Evolutionary conservation across 1,140 invertebrate genomes (phyloP).

Genomic region (Drosophila repleta): DNA sequence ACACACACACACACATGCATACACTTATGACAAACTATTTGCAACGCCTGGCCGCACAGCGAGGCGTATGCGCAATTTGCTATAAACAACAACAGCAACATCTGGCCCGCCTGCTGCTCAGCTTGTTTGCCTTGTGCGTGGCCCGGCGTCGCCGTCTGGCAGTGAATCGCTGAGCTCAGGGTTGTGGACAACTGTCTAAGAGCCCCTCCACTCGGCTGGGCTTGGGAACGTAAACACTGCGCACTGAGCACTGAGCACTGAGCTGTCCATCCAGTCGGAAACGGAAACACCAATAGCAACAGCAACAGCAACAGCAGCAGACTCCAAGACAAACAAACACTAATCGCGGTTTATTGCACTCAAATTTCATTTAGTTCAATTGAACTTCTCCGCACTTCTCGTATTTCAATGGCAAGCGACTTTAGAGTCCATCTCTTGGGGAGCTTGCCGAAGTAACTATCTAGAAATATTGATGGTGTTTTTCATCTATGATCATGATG

Average conservation of each 20-base stretch:
- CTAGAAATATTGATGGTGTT: too few species aligned
- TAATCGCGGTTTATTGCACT: neutral
- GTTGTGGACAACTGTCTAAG: slow-evolving; percentile 17
- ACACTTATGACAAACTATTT: slow-evolving; percentile 49
- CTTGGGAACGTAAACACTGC: neutral
- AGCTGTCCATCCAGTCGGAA: slow-evolving; percentile 8
- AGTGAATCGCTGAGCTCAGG: slow-evolving; percentile 40
- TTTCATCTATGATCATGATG: too few species aligned
- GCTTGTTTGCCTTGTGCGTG: slow-evolving; percentile 40
- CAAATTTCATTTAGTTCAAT: slow-evolving; percentile 3
- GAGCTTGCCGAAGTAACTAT: too few species aligned
- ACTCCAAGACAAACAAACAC: neutral
- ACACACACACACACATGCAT: slow-evolving; percentile 9
- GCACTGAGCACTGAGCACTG: slow-evolving; percentile 9
- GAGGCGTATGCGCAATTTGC: slow-evolving; percentile 75
- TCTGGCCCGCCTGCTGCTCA: neutral
- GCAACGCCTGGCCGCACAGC: slow-evolving; percentile 74
- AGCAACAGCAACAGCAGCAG: neutral
- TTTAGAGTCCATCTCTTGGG: neutral
- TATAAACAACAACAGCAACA: slow-evolving; percentile 64
- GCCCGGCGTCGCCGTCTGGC: slow-evolving; percentile 11
- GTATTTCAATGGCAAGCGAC: neutral
- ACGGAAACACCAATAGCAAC: neutral
- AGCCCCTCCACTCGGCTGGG: slow-evolving; percentile 3
- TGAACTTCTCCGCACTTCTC: slow-evolving; percentile 2